Base-by-base conservation (phyloP, 2,888 invertebrate genomes). In the Phalera bucephala region DNA sequence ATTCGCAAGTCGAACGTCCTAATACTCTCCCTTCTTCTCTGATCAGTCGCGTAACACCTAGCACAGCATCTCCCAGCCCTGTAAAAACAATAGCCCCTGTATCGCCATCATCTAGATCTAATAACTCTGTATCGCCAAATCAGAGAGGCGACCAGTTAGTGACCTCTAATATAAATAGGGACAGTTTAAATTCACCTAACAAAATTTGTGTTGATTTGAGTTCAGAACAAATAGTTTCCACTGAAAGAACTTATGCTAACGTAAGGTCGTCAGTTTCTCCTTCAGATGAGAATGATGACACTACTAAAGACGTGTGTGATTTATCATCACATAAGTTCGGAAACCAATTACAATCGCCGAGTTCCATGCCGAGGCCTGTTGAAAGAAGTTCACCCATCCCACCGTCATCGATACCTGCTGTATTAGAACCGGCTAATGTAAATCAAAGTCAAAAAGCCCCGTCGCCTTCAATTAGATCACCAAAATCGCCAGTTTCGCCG, bases 1-100 rank as follows among this genome's bases (percentile, higher is more conserved):
- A 93, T 62, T 88, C 89, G 40, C 73, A 80, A 58, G 52, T 69
- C 43, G 75, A 91, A 68, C 73, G 91, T 55, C 78, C 90, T 40
- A 74, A 73, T 39, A 85, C 80, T 34, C 77, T 89, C 47, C 88
- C 88, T 37, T 68, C 81, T 52, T 68, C 76, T 38, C 72, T 88
- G 71, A 69, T 78, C 44, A 80, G 63, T 68, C 72, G 84, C 64
- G 71, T 73, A 68, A 60, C 72, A 61, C 63, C 82, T 55, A 68
- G 64, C 63, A 68, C 75, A 43, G 86, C 84, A 71, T 79, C 86
- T 46, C 76, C 84, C 75, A 88, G 88, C 82, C 88, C 88, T 54
- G 72, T 82, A 46, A 84, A 85, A 78, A 72, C 67, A 42, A 57
- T 70, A 45, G 63, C 72, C 38, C 52, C 80, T 44, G 73, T 78